These are phyloP conservation scores for Carapus acus DNA, from an alignment of 2,797 vertebrate species.

Conservation along the genomic window DNA sequence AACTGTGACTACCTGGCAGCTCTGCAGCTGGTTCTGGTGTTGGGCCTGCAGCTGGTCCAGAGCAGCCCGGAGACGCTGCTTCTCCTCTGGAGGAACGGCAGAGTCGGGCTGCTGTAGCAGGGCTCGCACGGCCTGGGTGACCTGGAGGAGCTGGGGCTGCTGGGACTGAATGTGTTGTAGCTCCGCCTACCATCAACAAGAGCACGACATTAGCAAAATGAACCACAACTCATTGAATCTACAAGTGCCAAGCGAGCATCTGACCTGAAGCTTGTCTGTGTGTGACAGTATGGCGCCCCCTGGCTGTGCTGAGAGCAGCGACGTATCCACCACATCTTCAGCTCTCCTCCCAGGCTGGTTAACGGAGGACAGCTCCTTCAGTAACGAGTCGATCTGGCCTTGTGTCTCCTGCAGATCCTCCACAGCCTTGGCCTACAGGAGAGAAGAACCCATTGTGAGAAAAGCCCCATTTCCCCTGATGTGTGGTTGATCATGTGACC, in stretches of 20 bases:
- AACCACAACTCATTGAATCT: background rate
- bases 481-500: background rate
- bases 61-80: slow-evolving; percentile 68
- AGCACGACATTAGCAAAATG: too few species aligned
- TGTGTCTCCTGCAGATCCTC: slow-evolving; percentile 87
- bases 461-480: background rate
- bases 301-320: slow-evolving; percentile 43
- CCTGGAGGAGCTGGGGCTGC: slow-evolving; percentile 84
- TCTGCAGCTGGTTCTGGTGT: slow-evolving; percentile 75
- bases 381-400: slow-evolving; percentile 80
- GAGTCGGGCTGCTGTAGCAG: slow-evolving; percentile 84
- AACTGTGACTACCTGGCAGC: slow-evolving; percentile 68
- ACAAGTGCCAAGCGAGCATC: slow-evolving; percentile 21
- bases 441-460: background rate
- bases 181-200: too few species aligned
- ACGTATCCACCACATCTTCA: slow-evolving; percentile 26
- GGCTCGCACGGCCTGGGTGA: slow-evolving; percentile 80
- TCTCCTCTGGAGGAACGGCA: slow-evolving; percentile 76
- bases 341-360: slow-evolving; percentile 26
- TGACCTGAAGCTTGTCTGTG: slow-evolving; percentile 82
- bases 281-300: slow-evolving; percentile 73
- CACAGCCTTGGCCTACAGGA: slow-evolving; percentile 83
- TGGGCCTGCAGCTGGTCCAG: slow-evolving; percentile 77
- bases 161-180: slow-evolving; percentile 88
- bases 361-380: slow-evolving; percentile 66